These are phyloP conservation scores for Archegozetes longisetosus DNA, from an alignment of 1,140 invertebrate genomes.

Conservation along the genomic window DNA sequence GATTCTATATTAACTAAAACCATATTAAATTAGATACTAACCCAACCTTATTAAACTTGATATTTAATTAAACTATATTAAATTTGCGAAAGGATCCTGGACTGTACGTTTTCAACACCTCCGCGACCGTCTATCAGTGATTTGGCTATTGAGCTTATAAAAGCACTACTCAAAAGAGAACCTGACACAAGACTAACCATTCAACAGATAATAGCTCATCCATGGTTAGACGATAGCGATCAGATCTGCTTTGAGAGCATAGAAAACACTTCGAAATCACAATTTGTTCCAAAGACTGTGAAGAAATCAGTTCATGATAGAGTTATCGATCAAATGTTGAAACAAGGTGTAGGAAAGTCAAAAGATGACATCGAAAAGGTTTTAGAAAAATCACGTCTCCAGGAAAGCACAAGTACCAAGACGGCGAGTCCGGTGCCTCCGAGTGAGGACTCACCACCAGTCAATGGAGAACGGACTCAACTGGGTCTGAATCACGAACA, in stretches of 20 bases:
- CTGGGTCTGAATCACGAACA: conserved; percentile 5
- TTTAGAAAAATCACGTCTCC: background rate
- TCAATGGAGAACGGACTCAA: background rate
- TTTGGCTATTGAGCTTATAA: conserved; percentile 13
- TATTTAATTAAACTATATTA: background rate
- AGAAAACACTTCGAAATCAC: background rate
- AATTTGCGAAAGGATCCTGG: conserved; percentile 16
- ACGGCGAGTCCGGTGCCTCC: too few relatives aligned
- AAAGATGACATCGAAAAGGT: conserved; percentile 14
- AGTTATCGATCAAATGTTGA: conserved; percentile 16
- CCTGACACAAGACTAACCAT: conserved; percentile 75
- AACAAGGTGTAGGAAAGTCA: conserved; percentile 10
- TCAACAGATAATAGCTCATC: conserved; percentile 69
- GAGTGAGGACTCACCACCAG: background rate
- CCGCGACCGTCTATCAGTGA: conserved; percentile 11
- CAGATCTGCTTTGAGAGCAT: conserved; percentile 1
- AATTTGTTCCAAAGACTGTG: background rate
- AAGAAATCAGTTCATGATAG: conserved; percentile 9
- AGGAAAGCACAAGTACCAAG: background rate
- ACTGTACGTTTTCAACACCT: conserved; percentile 18
- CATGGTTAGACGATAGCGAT: conserved; percentile 44
- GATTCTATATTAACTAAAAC: too few relatives aligned
- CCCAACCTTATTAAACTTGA: too few relatives aligned
- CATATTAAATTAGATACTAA: too few relatives aligned
- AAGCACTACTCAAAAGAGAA: conserved; percentile 39